Evolutionary conservation across 2,888 invertebrate genomes (phyloP).

Genomic region (Endomychus coccineus): DNA sequence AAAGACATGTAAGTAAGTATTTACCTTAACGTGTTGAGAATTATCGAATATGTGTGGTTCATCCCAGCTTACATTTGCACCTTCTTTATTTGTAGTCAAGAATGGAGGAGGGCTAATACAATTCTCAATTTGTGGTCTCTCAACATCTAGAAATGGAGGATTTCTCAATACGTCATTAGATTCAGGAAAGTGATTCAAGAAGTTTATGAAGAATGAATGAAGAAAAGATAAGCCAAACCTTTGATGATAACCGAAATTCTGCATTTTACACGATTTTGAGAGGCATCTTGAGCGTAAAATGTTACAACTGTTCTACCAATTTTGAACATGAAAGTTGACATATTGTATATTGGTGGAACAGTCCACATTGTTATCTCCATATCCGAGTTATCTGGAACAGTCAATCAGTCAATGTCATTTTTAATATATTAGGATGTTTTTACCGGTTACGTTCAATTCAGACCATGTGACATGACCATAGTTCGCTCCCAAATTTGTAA

Average conservation of each 20-base stretch:
- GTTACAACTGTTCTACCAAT: conserved; percentile 53
- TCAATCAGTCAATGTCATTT: too few relatives aligned
- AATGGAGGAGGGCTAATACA: conserved; percentile 54
- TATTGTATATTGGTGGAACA: conserved; percentile 49
- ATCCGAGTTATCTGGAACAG: conserved; percentile 51
- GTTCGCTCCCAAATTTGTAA: conserved; percentile 45
- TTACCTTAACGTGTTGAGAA: conserved; percentile 40
- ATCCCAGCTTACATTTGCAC: conserved; percentile 50
- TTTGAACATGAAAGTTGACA: conserved; percentile 45
- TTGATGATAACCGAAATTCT: conserved; percentile 51
- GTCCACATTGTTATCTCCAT: conserved; percentile 49
- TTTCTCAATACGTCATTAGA: too few relatives aligned
- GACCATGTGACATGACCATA: conserved; percentile 50
- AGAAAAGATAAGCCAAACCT: conserved; percentile 36
- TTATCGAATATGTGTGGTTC: conserved; percentile 55
- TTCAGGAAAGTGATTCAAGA: too few relatives aligned
- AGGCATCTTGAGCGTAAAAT: conserved; percentile 56
- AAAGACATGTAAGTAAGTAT: neutral
- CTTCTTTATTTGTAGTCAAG: conserved; percentile 33
- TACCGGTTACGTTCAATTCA: conserved; percentile 39
- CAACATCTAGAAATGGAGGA: conserved; percentile 41
- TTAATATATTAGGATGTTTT: conserved; percentile 6
- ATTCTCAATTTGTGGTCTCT: conserved; percentile 51
- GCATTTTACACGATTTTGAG: conserved; percentile 54
- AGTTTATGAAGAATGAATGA: neutral